Evolutionary conservation across 2,113 vertebrate species (phyloP).

Genomic region (Macheiramphus alcinus): DNA sequence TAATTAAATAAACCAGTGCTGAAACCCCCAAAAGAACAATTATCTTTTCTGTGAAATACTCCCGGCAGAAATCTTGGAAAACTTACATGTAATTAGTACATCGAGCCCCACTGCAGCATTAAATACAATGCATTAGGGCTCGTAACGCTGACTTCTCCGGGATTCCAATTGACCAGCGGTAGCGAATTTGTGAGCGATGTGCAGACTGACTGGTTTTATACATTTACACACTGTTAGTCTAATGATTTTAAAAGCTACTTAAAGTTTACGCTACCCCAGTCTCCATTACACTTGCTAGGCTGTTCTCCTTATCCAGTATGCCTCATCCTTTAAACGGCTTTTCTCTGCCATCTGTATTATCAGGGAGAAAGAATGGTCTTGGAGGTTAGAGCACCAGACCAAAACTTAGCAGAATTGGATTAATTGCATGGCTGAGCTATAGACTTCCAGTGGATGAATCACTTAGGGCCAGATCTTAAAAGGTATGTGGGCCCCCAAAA

Average conservation of each 20-base stretch:
- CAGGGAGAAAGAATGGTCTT: neutral
- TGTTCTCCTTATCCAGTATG: neutral
- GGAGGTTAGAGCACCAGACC: neutral
- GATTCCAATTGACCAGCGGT: neutral
- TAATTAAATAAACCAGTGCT: conserved; percentile 74
- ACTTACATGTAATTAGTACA: conserved; percentile 71
- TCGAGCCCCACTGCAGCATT: conserved; percentile 44
- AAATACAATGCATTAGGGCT: conserved; percentile 59
- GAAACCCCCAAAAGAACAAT: conserved; percentile 71
- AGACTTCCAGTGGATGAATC: neutral
- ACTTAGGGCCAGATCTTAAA: neutral
- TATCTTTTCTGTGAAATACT: conserved; percentile 70
- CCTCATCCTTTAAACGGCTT: neutral
- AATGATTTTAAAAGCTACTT: conserved; percentile 27
- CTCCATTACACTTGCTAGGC: neutral
- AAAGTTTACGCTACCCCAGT: neutral
- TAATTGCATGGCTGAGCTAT: neutral
- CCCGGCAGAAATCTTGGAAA: conserved; percentile 71
- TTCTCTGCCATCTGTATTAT: neutral
- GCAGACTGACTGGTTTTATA: neutral
- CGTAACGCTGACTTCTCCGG: neutral
- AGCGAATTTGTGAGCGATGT: neutral
- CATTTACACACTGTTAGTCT: neutral
- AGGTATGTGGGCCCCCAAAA: neutral
- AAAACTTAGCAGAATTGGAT: neutral